These are phyloP conservation scores for Pseudorasbora parva DNA, from an alignment of 2,113 vertebrate species.

Conservation along the genomic window DNA sequence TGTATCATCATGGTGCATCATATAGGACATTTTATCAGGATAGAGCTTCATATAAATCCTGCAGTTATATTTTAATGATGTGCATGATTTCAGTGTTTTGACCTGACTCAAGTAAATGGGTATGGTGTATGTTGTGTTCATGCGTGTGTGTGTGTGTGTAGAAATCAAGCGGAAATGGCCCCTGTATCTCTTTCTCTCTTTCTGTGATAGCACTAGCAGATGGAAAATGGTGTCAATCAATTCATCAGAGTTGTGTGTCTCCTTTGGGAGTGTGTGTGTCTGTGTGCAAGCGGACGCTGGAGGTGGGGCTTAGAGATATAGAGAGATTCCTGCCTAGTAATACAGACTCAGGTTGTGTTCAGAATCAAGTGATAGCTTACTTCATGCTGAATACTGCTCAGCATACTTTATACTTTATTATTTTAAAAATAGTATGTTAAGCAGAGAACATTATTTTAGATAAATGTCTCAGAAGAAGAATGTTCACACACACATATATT, in stretches of 20 bases:
- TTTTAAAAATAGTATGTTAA: not conserved
- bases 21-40: too few species aligned
- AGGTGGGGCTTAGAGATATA: slow-evolving; percentile 21
- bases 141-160: slow-evolving; percentile 29
- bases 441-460: not conserved
- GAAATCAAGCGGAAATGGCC: slow-evolving; percentile 62
- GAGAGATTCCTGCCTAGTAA: not conserved
- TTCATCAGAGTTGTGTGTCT: slow-evolving; percentile 75
- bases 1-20: too few species aligned
- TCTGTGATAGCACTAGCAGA: slow-evolving; percentile 70
- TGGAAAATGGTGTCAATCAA: slow-evolving; percentile 80
- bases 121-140: not conserved
- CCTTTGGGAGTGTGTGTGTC: slow-evolving; percentile 61
- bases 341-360: not conserved
- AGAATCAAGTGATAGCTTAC: not conserved
- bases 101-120: not conserved
- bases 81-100: not conserved
- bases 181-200: slow-evolving; percentile 52
- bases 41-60: not conserved
- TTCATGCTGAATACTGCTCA: not conserved
- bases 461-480: too few species aligned
- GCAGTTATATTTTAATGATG: not conserved
- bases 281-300: not conserved
- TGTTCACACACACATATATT: too few species aligned
- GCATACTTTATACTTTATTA: not conserved